A percentile compares a stretch with the other conserved stretches of the same genome.
These are phyloP conservation scores for Cliona cf. orientalis DNA, from an alignment of 37 sponge, comb jelly and placozoan genomes.

Conservation along the genomic window DNA sequence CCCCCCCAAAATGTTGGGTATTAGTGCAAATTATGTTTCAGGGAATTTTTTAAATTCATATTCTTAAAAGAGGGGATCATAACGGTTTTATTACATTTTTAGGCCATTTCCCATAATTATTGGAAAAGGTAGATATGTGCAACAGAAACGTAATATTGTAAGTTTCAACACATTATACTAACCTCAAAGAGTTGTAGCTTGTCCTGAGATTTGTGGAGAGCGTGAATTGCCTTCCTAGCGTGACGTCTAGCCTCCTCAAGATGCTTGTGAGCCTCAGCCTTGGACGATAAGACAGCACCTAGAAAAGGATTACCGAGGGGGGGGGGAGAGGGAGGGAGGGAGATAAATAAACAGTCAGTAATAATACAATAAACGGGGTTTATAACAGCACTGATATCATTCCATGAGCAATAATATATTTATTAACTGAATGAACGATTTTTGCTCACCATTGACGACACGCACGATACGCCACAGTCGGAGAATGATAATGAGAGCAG, in stretches of 20 bases:
- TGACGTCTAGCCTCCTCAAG: not conserved
- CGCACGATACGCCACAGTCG: not conserved
- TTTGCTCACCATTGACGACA: not conserved
- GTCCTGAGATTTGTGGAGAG: not conserved
- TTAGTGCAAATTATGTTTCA: too few species aligned
- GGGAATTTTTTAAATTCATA: too few species aligned
- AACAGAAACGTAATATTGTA: too few species aligned
- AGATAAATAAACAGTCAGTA: too few species aligned
- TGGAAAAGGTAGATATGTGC: too few species aligned
- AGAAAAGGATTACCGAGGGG: not conserved
- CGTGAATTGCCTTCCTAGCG: not conserved
- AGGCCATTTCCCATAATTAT: too few species aligned
- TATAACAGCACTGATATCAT: not conserved
- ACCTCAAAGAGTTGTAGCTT: not conserved
- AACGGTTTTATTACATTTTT: too few species aligned
- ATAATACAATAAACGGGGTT: not conserved
- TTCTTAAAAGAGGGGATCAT: too few species aligned
- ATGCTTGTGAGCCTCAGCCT: not conserved
- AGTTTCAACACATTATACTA: too few species aligned
- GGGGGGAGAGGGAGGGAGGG: not conserved
- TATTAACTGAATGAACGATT: not conserved
- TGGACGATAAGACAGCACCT: not conserved
- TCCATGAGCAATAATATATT: not conserved
- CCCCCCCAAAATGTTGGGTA: too few species aligned
- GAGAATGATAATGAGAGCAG: constrained; percentile 79